Evolutionary conservation across 2,113 vertebrate genomes (phyloP).

Genomic region (Lepisosteus osseus): DNA sequence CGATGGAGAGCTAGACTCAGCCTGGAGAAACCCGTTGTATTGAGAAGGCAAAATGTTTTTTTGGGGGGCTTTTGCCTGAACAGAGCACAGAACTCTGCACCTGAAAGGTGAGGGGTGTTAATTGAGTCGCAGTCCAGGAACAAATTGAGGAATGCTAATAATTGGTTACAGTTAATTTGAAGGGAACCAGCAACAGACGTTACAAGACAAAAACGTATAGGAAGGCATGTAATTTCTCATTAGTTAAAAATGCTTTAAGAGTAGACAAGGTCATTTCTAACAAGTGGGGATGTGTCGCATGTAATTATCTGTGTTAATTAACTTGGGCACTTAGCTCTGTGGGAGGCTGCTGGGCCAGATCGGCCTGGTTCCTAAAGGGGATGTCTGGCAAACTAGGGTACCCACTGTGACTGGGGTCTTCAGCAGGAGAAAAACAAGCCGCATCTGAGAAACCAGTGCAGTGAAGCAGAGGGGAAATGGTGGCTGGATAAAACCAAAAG

Average conservation of each 20-base stretch:
- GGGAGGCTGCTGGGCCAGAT: constrained; percentile 15
- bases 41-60: too few relatives aligned
- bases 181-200: not conserved
- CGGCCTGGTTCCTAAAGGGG: not conserved
- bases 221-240: constrained; percentile 12
- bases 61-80: not conserved
- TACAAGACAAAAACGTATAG: not conserved
- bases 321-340: constrained; percentile 29
- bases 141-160: not conserved
- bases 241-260: constrained; percentile 20
- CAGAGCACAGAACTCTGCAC: not conserved
- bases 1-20: not conserved
- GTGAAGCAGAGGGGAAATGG: too few relatives aligned
- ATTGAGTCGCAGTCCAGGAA: not conserved
- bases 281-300: constrained; percentile 23
- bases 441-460: too few relatives aligned
- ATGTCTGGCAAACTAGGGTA: not conserved
- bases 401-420: too few relatives aligned
- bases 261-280: constrained; percentile 18
- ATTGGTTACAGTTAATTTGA: not conserved
- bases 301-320: constrained; percentile 47
- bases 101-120: not conserved
- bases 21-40: too few relatives aligned
- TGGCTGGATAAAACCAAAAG: too few relatives aligned
- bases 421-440: too few relatives aligned